These are phyloP conservation scores for Zaprionus inermis DNA, from an alignment of 1,140 invertebrate species.

Conservation along the genomic window DNA sequence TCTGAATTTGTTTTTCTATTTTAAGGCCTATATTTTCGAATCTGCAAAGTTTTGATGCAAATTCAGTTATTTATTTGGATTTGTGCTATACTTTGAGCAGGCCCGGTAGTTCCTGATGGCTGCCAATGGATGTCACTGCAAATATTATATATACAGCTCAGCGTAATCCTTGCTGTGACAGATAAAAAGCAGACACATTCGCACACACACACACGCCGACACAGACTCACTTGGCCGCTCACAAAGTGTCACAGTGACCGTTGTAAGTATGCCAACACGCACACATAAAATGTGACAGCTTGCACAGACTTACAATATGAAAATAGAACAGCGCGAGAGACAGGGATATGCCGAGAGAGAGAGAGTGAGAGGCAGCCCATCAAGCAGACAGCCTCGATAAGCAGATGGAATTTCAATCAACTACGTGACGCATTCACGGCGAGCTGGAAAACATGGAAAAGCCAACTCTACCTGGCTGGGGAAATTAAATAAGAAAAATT, in stretches of 20 bases:
- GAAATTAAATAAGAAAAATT: slow-evolving; percentile 36
- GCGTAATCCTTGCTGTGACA: slow-evolving; percentile 25
- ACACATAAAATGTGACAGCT: slow-evolving; percentile 36
- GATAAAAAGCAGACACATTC: slow-evolving; percentile 10
- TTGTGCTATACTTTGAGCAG: not conserved
- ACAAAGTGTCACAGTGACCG: slow-evolving; percentile 27
- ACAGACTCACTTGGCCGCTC: not conserved
- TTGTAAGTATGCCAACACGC: slow-evolving; percentile 27
- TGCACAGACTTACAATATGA: slow-evolving; percentile 18
- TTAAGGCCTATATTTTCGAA: not conserved
- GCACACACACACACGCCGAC: not conserved
- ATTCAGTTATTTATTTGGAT: not conserved
- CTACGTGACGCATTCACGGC: slow-evolving; percentile 56
- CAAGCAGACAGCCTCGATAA: slow-evolving; percentile 50
- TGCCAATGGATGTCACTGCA: not conserved
- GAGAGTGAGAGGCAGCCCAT: not conserved
- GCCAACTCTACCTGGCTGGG: slow-evolving; percentile 11
- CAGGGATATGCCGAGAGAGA: not conserved
- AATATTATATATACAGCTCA: not conserved
- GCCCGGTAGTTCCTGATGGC: slow-evolving; percentile 5
- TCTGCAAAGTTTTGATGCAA: not conserved
- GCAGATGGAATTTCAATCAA: slow-evolving; percentile 73
- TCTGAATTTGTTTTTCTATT: not conserved
- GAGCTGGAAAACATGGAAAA: slow-evolving; percentile 25
- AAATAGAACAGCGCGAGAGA: slow-evolving; percentile 22